phyloP scores from a whole-genome alignment of 1,140 invertebrate genomes.

The Ostrea denselamellosa region DNA sequence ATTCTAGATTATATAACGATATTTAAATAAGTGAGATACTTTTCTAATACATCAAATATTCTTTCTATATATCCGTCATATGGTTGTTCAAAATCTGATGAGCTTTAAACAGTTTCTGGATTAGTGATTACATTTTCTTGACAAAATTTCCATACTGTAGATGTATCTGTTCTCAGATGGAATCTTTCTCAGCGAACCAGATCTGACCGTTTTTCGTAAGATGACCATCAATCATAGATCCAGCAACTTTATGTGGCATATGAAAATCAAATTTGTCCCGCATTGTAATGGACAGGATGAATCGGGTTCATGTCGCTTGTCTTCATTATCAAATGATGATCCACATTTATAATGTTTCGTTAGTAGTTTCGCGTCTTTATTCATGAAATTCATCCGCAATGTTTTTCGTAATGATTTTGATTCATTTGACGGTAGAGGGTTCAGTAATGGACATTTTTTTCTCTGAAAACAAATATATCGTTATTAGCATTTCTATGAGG shows the following conservation, averaged over 20 bases:
- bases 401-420: background rate
- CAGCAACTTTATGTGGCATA: background rate
- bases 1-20: background rate
- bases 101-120: background rate
- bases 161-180: background rate
- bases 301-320: slow-evolving; percentile 22
- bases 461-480: too few species aligned
- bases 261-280: slow-evolving; percentile 32
- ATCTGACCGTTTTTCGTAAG: background rate
- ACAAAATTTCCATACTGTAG: background rate
- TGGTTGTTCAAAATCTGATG: background rate
- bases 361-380: background rate
- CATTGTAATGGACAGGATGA: slow-evolving; percentile 2
- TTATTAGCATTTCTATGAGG: too few species aligned
- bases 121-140: background rate
- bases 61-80: background rate
- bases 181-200: background rate
- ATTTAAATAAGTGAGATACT: background rate
- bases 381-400: background rate
- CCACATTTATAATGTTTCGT: background rate
- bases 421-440: background rate
- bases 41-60: background rate
- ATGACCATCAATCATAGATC: slow-evolving; percentile 3
- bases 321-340: slow-evolving; percentile 21
- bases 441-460: slow-evolving; percentile 7